phyloP scores from a whole-genome alignment of 1,140 invertebrate species.

The Drosophila parabipectinata region DNA sequence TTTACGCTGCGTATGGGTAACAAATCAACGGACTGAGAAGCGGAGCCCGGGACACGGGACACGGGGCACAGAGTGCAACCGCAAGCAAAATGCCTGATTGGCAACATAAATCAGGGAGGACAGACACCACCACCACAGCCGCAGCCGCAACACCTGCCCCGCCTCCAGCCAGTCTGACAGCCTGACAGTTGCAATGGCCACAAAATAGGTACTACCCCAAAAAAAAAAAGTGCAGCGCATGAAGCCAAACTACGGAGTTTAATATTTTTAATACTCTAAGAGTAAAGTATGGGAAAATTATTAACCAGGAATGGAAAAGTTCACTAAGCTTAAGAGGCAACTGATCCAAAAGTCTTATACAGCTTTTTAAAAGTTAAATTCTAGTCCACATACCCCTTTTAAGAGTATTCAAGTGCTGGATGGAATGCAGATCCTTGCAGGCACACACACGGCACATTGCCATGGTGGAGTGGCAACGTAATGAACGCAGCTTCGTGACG shows the following conservation, averaged over 20 bases:
- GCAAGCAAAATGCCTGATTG: constrained; percentile 75
- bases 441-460: constrained; percentile 26
- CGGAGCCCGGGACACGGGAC: not conserved
- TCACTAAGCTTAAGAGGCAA: not conserved
- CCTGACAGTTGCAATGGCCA: constrained; percentile 38
- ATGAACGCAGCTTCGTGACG: constrained; percentile 63
- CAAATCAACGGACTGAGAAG: constrained; percentile 58
- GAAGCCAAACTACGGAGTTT: not conserved
- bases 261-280: constrained; percentile 7
- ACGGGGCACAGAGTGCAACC: constrained; percentile 34
- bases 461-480: constrained; percentile 53
- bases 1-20: constrained; percentile 72
- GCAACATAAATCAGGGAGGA: constrained; percentile 72
- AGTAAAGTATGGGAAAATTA: not conserved
- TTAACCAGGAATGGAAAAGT: not conserved
- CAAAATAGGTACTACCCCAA: constrained; percentile 34
- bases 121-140: constrained; percentile 38
- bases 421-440: not conserved
- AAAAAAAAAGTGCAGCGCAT: constrained; percentile 6
- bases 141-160: constrained; percentile 28
- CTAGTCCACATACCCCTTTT: not conserved
- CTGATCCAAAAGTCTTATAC: not conserved
- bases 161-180: constrained; percentile 7
- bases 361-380: not conserved
- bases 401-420: not conserved